Evolutionary conservation across 2,888 invertebrate genomes (phyloP), one percentile per base, ranked within the genome.

Genomic region (Ceratothoa steindachneri): DNA sequence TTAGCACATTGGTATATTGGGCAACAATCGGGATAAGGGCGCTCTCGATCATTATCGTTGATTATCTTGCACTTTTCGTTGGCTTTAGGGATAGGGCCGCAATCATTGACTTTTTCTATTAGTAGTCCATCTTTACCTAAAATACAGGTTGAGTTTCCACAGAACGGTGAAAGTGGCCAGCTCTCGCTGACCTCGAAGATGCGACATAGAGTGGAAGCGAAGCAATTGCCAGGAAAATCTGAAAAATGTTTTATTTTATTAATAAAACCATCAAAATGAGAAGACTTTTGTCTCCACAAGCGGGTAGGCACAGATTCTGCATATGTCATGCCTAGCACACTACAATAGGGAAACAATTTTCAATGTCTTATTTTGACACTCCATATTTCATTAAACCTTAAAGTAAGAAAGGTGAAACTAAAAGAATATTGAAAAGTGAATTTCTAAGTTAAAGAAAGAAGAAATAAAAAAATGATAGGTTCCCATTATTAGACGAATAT

Each of bases 201-300:
- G 53, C 93, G 92, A 85, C 94, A 95, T 73, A 89, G 89, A 73
- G 94, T 95, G 4, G 93, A 93, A 0, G 94, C 94, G 86, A 94
- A 95, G 83, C 94, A 95, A 89, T 91, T 89, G 52, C 92, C 93
- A 67, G 94, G 94, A 87, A 94, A 95, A 85, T 95, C 94, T 89
- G 84, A 41, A 41, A 41, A 15, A 15, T 41, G 41, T 15, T 9
- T 41, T 41, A 9, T 41, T 9, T 41, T 41, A n/a, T n/a, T n/a
- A n/a, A n/a, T n/a, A n/a, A n/a, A n/a, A n/a, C n/a, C n/a, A n/a
- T n/a, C n/a, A n/a, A n/a, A n/a, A n/a, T n/a, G n/a, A n/a, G n/a
- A n/a, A n/a, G n/a, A n/a, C n/a, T n/a, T n/a, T n/a, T n/a, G n/a
- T n/a, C n/a, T n/a, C n/a, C n/a, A n/a, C n/a, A n/a, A n/a, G n/a